Evolutionary conservation across 2,797 vertebrate genomes (phyloP).

Genomic region (Threskiornis aethiopicus): DNA sequence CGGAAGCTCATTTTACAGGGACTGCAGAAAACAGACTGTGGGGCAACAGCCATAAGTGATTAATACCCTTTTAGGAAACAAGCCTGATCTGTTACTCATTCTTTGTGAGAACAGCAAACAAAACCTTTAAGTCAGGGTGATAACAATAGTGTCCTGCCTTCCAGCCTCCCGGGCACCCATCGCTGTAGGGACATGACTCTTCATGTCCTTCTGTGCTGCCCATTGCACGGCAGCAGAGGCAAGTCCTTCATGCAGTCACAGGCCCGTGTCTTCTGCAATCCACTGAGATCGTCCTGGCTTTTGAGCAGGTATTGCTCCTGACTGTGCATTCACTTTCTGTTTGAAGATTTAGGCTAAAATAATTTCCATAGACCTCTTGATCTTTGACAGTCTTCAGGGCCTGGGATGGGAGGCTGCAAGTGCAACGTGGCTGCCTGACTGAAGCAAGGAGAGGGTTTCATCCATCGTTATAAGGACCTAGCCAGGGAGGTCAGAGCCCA

Average conservation of each 20-base stretch:
- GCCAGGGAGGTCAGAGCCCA: neutral
- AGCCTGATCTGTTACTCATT: neutral
- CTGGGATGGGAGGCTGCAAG: neutral
- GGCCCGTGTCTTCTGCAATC: neutral
- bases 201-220: neutral
- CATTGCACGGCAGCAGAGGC: neutral
- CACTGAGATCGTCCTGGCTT: neutral
- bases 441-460: neutral
- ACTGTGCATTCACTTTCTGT: neutral
- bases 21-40: neutral
- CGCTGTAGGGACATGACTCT: neutral
- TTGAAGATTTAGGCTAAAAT: neutral
- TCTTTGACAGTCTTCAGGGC: neutral
- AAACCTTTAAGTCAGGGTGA: neutral
- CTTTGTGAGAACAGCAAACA: constrained; percentile 21
- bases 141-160: neutral
- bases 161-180: neutral
- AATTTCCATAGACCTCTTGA: neutral
- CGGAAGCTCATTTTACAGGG: neutral
- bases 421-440: neutral
- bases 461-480: accelerated
- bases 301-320: neutral
- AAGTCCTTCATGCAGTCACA: neutral
- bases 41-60: neutral
- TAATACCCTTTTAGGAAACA: neutral